phyloP scores from a whole-genome alignment of 2,888 invertebrate genomes.

The Priocnemis perturbator region DNA sequence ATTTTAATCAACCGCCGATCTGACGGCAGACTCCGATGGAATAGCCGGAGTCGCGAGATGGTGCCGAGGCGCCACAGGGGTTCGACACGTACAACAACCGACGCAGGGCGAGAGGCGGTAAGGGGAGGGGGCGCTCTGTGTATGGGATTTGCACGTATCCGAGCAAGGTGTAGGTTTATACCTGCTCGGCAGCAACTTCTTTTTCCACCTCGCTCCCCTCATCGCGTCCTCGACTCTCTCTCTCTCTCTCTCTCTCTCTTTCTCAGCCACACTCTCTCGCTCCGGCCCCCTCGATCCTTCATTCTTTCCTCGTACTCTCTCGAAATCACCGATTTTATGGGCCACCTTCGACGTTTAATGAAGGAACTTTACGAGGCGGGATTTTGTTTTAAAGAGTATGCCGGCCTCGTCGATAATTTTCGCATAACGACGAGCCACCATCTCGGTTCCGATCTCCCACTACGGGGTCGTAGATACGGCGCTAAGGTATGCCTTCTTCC shows the following conservation, averaged over 20 bases:
- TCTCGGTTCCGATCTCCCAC: constrained; percentile 32
- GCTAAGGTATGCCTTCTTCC: constrained; percentile 26
- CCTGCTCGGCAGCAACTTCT: constrained; percentile 39
- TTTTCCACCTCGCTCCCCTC: constrained; percentile 11
- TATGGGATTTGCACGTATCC: constrained; percentile 26
- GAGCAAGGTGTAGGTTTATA: constrained; percentile 48
- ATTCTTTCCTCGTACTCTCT: constrained; percentile 35
- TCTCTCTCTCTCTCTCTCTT: constrained; percentile 32
- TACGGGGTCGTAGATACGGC: constrained; percentile 21
- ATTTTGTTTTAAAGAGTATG: constrained; percentile 72
- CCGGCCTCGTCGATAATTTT: constrained; percentile 68
- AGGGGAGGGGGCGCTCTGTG: constrained; percentile 21
- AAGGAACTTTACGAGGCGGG: constrained; percentile 72
- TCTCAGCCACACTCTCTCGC: constrained; percentile 22
- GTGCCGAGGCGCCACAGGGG: constrained; percentile 73
- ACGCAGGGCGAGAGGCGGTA: constrained; percentile 37
- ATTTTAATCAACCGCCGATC: constrained; percentile 74
- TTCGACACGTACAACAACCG: constrained; percentile 72
- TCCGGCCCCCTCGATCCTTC: constrained; percentile 13
- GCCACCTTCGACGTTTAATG: constrained; percentile 73
- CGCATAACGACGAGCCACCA: constrained; percentile 53
- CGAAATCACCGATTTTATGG: constrained; percentile 73
- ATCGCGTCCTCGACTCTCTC: neutral
- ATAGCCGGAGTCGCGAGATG: constrained; percentile 69
- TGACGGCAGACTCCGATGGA: constrained; percentile 67